Conservation (phyloP, 1,140 invertebrate species). For the Saxidomus purpurata region DNA sequence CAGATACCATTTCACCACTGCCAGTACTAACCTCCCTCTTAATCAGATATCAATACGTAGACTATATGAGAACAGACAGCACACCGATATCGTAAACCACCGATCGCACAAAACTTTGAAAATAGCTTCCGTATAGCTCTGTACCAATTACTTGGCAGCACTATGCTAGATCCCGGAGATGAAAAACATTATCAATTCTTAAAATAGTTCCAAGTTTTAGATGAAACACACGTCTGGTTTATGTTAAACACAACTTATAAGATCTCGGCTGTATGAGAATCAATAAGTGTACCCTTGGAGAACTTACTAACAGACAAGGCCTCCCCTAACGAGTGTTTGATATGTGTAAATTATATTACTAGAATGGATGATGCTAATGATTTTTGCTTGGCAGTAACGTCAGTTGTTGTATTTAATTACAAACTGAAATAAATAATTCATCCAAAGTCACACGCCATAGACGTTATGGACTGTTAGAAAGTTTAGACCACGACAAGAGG, state of each 20-base stretch:
- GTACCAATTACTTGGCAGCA: not conserved
- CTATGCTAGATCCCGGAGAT: not conserved
- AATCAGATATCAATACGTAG: constrained; percentile 31
- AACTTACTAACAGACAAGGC: not conserved
- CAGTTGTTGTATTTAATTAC: constrained; percentile 26
- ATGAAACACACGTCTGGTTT: constrained; percentile 15
- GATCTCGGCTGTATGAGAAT: not conserved
- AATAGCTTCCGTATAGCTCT: constrained; percentile 6
- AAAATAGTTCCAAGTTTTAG: constrained; percentile 41
- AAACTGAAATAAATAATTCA: constrained; percentile 33
- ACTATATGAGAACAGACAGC: not conserved
- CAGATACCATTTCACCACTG: not conserved
- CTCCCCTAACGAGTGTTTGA: constrained; percentile 22
- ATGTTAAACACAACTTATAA: constrained; percentile 18
- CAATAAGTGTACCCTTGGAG: not conserved
- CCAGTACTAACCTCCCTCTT: not conserved
- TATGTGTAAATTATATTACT: constrained; percentile 42
- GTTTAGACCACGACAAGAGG: not conserved
- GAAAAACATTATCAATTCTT: constrained; percentile 32
- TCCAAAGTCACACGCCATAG: not conserved
- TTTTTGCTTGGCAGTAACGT: constrained; percentile 10
- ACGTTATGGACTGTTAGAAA: not conserved
- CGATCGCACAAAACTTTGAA: constrained; percentile 8
- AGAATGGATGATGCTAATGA: not conserved
- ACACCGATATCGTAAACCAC: not conserved